Base-by-base conservation (phyloP, 2,113 vertebrate genomes). In the Indicator maculatus region DNA sequence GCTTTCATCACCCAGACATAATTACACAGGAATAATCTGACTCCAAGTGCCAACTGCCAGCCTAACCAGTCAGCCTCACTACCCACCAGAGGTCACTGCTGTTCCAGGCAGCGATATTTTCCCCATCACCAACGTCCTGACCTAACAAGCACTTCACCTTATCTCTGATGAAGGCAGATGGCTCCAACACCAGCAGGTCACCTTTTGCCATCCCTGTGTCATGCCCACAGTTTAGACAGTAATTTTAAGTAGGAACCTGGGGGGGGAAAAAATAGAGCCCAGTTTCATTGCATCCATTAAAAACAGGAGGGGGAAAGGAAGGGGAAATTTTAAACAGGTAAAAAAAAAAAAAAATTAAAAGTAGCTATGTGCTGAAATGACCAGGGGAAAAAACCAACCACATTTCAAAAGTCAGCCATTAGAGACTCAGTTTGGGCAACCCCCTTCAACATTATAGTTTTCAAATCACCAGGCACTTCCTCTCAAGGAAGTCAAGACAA, bases 1-100 rank as follows among this genome's bases (percentile, higher is more conserved):
- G 39, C 52, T 1, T 21, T 13, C 8, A 1, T 61, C 26, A 28
- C 72, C 24, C 27, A 26, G 44, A 15, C 7, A 11, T 26, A 30
- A 44, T 21, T 12, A 31, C 28, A 36, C 14, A 3, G 16, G 23
- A 33, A 3, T 0, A 36, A 33, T 13, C 23, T 4, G 16, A 2
- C 13, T 8, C 11, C 33, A 2, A 7, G 26, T 14, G 16, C 66
- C 71, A 44, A 3, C n/a, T 31, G 20, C 39, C 71, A 52, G 38
- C 12, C 23, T 2, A 8, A n/a, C 41, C 89, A 71, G 13, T 5
- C 61, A 26, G 10, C 75, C 83, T 5, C 56, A 6, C 5, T 36
- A 72, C 86, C 86, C 96, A 89, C 71, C 24, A 94, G 95, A 91
- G 93, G 95, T 93, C 96, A 88, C 83, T 90, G 82, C 93, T 63